phyloP scores from a whole-genome alignment of 2,797 vertebrate genomes.

The Heterohyrax brucei region DNA sequence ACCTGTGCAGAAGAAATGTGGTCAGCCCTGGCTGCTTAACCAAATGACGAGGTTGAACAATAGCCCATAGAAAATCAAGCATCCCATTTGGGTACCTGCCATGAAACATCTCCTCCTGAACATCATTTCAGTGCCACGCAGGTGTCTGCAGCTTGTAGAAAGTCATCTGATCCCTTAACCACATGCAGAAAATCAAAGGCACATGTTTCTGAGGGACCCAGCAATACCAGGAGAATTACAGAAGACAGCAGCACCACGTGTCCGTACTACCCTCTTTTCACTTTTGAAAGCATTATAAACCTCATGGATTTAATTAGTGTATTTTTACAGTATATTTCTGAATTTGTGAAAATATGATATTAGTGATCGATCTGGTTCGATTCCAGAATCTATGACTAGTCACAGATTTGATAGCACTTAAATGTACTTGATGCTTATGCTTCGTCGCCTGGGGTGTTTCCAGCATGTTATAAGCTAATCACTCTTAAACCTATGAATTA shows the following conservation, averaged over 20 bases:
- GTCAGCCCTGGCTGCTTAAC: constrained; percentile 82
- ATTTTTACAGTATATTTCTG: constrained; percentile 89
- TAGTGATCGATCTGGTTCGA: constrained; percentile 86
- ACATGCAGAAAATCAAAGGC: constrained; percentile 85
- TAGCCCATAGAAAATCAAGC: constrained; percentile 80
- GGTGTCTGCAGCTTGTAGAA: constrained; percentile 80
- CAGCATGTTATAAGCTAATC: constrained; percentile 88
- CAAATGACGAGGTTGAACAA: constrained; percentile 67
- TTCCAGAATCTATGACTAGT: constrained; percentile 87
- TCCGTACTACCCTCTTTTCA: constrained; percentile 86
- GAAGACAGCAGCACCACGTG: constrained; percentile 78
- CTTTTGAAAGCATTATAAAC: constrained; percentile 87
- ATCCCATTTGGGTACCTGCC: constrained; percentile 87
- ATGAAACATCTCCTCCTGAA: constrained; percentile 82
- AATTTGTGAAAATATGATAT: constrained; percentile 86
- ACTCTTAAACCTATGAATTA: constrained; percentile 83
- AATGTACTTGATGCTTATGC: constrained; percentile 88
- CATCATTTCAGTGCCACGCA: constrained; percentile 88
- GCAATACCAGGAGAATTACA: constrained; percentile 84
- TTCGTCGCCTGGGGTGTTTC: constrained; percentile 85
- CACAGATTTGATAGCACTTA: constrained; percentile 87
- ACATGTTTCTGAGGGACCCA: constrained; percentile 80
- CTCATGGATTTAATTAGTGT: constrained; percentile 86
- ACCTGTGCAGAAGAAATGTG: constrained; percentile 80
- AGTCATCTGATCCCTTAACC: constrained; percentile 82